Conservation (phyloP, 2,113 vertebrate genomes). For the Notechis scutatus region DNA sequence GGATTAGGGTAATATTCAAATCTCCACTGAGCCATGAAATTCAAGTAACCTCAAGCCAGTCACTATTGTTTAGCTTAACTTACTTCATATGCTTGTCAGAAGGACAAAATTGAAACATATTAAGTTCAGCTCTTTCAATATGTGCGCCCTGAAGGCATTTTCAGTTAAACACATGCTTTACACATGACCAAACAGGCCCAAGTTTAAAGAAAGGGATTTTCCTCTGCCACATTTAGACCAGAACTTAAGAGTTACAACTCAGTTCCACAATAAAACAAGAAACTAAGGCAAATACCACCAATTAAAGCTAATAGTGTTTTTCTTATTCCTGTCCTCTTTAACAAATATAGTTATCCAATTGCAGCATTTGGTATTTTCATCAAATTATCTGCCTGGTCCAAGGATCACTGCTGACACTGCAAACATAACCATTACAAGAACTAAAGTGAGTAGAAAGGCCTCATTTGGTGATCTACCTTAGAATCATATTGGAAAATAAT, state of each 20-base stretch:
- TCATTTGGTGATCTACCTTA: not conserved
- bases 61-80: not conserved
- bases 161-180: not conserved
- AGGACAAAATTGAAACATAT: not conserved
- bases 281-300: not conserved
- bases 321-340: not conserved
- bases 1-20: not conserved
- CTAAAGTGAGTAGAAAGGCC: not conserved
- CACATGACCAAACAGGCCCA: not conserved
- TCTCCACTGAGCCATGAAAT: not conserved
- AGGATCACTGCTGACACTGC: not conserved
- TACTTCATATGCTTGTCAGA: not conserved
- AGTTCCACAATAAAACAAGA: not conserved
- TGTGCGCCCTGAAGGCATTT: not conserved
- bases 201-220: not conserved
- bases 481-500: not conserved
- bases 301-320: not conserved
- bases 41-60: not conserved
- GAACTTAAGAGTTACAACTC: not conserved
- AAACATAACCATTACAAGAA: not conserved
- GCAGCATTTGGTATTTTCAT: constrained; percentile 2
- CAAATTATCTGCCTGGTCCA: not conserved
- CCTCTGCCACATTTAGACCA: not conserved
- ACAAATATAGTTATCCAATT: not conserved
- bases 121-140: not conserved